Conservation (phyloP, 2,113 vertebrate genomes). For the Laticauda laticaudata region DNA sequence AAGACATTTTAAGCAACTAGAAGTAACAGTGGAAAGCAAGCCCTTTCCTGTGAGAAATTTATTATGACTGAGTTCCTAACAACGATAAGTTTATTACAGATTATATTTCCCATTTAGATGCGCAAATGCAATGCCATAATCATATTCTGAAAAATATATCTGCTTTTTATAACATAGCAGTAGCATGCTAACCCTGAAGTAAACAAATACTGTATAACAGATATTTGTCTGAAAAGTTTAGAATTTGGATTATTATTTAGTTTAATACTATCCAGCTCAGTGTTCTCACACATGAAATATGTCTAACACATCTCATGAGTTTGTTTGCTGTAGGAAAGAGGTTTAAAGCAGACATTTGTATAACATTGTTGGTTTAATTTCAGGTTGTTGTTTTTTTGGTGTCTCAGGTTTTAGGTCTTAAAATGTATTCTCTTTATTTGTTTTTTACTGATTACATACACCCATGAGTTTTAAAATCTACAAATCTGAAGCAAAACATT, state of each 20-base stretch:
- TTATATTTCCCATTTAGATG: neutral
- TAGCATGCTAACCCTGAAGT: neutral
- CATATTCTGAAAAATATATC: conserved; percentile 9
- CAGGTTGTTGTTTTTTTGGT: conserved; percentile 6
- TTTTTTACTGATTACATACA: conserved; percentile 46
- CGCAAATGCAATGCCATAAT: conserved; percentile 8
- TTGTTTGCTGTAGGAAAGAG: conserved; percentile 19
- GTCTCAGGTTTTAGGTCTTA: conserved; percentile 32
- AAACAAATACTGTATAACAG: neutral
- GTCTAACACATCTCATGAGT: conserved; percentile 14
- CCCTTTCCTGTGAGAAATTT: conserved; percentile 50
- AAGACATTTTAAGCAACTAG: conserved; percentile 37
- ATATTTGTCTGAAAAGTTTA: neutral
- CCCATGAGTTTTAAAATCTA: neutral
- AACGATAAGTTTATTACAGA: neutral
- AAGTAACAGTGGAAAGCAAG: conserved; percentile 28
- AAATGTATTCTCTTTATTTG: conserved; percentile 34
- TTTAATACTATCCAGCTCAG: conserved; percentile 24
- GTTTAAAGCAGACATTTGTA: conserved; percentile 25
- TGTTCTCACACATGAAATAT: conserved; percentile 38
- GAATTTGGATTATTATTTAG: conserved; percentile 23
- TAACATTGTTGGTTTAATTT: conserved; percentile 22
- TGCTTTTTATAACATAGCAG: conserved; percentile 10
- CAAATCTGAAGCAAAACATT: conserved; percentile 37
- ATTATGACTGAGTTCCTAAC: neutral